Base-by-base conservation (phyloP, 2,113 vertebrate genomes). In the Amblyopsis rosae region DNA sequence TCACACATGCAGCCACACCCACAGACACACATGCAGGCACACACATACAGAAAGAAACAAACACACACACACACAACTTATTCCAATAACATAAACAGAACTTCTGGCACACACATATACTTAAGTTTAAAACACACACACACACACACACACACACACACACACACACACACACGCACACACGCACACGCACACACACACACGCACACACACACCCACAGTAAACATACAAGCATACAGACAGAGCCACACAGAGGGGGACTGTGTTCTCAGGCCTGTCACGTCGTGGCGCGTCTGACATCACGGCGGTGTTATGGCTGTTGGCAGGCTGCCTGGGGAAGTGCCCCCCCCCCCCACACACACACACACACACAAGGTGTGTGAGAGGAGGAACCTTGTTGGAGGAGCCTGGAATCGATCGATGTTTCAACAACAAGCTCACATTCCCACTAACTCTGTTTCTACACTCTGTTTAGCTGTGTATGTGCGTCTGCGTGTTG, bases 271-370 rank as follows among this genome's bases (percentile, higher is more conserved):
- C 70, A 72, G 69, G 59, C 74, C 73, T 72, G 76, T 78, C 82
- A 67, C 50, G 74, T 72, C 86, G 79, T 80, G 71, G 76, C 80
- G 72, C 79, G 73, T 72, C 89, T 93, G 84, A 94, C 88, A 92
- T 93, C 89, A 93, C 57, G 74, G 77, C 77, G 66, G 73, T 86
- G 90, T 91, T 92, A 90, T 89, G 91, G 87, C 80, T 78, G 83
- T 89, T 91, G 89, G 91, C 87, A 84, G 75, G 74, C 88, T 86
- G 89, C 88, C 81, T 67, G 6, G 17, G 54, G 54, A 26, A 17
- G n/a, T 26, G 32, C 19, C 57, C 59, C 35, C 59, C 4, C 6
- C 41, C 35, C 64, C 62, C 55, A 50, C 3, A 33, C 19, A 33
- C 62, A 62, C 63, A 49, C 47, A n/a, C 63, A 67, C 72, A 62